Evolutionary conservation across 1,140 invertebrate genomes (phyloP).

Genomic region (Drosophila burlai): DNA sequence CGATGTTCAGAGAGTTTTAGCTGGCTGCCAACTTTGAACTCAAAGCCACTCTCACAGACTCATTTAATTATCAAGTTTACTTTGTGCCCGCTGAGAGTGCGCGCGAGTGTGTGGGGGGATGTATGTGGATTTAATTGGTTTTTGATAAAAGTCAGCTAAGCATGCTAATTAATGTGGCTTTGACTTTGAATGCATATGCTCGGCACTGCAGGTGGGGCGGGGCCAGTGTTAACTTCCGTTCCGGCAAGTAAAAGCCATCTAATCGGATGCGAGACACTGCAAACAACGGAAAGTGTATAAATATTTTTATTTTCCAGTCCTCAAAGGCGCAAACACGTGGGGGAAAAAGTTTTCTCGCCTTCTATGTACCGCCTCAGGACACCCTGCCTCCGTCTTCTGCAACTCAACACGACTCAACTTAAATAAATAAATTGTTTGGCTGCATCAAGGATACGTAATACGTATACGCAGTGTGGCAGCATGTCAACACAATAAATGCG

Average conservation of each 20-base stretch:
- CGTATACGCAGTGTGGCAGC: conserved; percentile 61
- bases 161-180: conserved; percentile 79
- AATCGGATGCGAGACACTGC: conserved; percentile 20
- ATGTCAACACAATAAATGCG: conserved; percentile 71
- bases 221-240: conserved; percentile 6
- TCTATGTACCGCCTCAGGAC: neutral
- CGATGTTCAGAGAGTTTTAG: conserved; percentile 28
- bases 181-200: conserved; percentile 67
- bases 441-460: conserved; percentile 54
- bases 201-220: conserved; percentile 18
- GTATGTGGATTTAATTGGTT: conserved; percentile 74
- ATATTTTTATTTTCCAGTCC: conserved; percentile 40
- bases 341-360: conserved; percentile 36
- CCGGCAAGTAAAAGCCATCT: conserved; percentile 4
- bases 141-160: conserved; percentile 82
- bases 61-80: conserved; percentile 72
- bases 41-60: conserved; percentile 55
- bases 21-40: conserved; percentile 61
- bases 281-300: conserved; percentile 46
- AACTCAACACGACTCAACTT: conserved; percentile 45
- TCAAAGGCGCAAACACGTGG: conserved; percentile 31
- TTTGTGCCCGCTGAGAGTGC: conserved; percentile 22
- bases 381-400: neutral
- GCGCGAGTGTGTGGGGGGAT: conserved; percentile 1
- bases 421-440: conserved; percentile 66